Conservation (phyloP, 53 echinoderm and acorn worm species). For the Antedon mediterranea region DNA sequence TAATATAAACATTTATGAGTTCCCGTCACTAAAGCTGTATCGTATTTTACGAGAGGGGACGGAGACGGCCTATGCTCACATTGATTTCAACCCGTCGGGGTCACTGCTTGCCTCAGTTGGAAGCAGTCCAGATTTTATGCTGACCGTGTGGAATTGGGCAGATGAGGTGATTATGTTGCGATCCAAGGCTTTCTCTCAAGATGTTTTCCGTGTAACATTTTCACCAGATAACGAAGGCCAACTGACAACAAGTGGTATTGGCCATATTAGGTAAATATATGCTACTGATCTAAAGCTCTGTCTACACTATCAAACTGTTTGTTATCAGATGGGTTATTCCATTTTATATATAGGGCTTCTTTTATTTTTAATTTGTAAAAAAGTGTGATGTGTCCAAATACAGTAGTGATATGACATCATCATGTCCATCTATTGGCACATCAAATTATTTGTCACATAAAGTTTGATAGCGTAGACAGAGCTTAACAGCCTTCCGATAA, state of each 20-base stretch:
- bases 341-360: too few species aligned
- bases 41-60: slow-evolving; percentile 72
- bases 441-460: too few species aligned
- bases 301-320: too few species aligned
- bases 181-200: slow-evolving; percentile 96
- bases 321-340: too few species aligned
- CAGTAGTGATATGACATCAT: too few species aligned
- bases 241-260: slow-evolving; percentile 79
- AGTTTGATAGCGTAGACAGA: too few species aligned
- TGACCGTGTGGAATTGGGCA: slow-evolving; percentile 91
- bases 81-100: slow-evolving; percentile 90
- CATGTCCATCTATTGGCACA: too few species aligned
- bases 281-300: too few species aligned
- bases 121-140: slow-evolving; percentile 75
- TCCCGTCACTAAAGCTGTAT: slow-evolving; percentile 70
- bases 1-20: slow-evolving; percentile 77
- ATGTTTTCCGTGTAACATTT: slow-evolving; percentile 91
- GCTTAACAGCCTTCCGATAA: too few species aligned
- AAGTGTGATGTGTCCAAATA: too few species aligned
- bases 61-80: slow-evolving; percentile 65
- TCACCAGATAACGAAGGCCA: slow-evolving; percentile 93
- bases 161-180: slow-evolving; percentile 71
- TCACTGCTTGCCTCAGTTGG: slow-evolving; percentile 79
- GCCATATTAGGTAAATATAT: slow-evolving; percentile 72
- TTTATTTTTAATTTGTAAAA: too few species aligned